phyloP scores from a whole-genome alignment of 2,888 invertebrate species.

The Nomada fucata region DNA sequence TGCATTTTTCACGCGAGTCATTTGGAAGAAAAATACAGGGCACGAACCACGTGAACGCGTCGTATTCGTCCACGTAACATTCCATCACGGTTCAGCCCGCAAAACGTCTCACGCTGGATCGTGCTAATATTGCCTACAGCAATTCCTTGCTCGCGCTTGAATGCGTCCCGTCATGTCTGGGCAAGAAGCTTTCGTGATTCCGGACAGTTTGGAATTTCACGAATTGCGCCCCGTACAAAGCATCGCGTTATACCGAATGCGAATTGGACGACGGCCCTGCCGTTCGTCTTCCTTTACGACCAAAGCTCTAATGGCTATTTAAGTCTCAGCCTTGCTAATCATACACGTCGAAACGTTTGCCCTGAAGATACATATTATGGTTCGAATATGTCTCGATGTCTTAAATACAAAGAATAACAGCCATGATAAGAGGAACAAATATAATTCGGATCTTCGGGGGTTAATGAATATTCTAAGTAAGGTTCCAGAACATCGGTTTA shows the following conservation, averaged over 20 bases:
- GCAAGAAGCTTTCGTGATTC: slow-evolving; percentile 39
- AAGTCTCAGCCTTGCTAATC: background rate
- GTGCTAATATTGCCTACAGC: slow-evolving; percentile 30
- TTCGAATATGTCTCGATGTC: too few species aligned
- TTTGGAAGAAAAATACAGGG: background rate
- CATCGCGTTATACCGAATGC: slow-evolving; percentile 17
- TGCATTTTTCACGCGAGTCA: too few species aligned
- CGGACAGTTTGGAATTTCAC: slow-evolving; percentile 50
- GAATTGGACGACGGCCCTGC: background rate
- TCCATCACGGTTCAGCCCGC: slow-evolving; percentile 3
- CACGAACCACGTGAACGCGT: background rate
- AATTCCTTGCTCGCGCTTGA: slow-evolving; percentile 23
- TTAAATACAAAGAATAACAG: too few species aligned
- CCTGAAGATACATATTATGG: too few species aligned
- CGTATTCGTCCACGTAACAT: background rate
- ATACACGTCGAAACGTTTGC: slow-evolving; percentile 17
- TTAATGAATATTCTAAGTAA: too few species aligned
- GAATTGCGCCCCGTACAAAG: slow-evolving; percentile 27
- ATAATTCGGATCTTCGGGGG: too few species aligned
- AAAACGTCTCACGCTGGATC: slow-evolving; percentile 15
- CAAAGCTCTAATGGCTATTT: slow-evolving; percentile 3
- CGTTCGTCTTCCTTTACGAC: slow-evolving; percentile 13
- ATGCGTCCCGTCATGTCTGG: slow-evolving; percentile 25
- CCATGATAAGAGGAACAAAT: too few species aligned
- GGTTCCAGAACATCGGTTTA: too few species aligned